Evolutionary conservation across 2,888 invertebrate genomes (phyloP).

Genomic region (Criorhina ranunculi): DNA sequence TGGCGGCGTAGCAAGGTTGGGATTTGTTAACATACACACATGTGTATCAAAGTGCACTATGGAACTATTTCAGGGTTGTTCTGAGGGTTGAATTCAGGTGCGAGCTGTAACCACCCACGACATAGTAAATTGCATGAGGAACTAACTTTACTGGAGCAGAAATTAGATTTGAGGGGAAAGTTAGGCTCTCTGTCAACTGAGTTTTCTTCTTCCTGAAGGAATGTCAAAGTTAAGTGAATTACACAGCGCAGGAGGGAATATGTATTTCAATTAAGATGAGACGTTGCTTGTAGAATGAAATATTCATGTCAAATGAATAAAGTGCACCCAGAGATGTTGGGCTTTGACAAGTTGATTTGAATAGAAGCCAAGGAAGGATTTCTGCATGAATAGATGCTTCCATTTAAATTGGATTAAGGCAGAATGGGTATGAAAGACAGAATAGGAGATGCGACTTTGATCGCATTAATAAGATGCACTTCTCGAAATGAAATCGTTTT

Average conservation of each 20-base stretch:
- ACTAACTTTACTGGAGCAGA: neutral
- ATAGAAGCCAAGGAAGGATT: neutral
- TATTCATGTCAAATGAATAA: neutral
- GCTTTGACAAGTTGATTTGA: neutral
- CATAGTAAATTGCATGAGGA: neutral
- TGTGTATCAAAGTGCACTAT: slow-evolving; percentile 12
- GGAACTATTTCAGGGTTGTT: neutral
- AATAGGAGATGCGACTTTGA: too few species aligned
- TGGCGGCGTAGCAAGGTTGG: neutral
- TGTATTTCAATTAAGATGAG: neutral
- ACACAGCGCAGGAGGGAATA: neutral
- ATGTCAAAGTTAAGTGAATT: neutral
- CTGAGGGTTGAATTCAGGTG: neutral
- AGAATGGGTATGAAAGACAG: neutral
- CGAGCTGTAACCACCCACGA: neutral
- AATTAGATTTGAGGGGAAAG: slow-evolving; percentile 1
- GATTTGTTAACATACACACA: neutral
- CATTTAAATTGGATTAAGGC: neutral
- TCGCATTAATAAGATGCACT: too few species aligned
- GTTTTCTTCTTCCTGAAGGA: neutral
- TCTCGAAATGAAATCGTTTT: too few species aligned
- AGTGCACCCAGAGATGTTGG: neutral
- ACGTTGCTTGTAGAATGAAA: neutral
- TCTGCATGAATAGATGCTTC: neutral
- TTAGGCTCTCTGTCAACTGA: neutral